Evolutionary conservation across 30 jellyfish, hydroid and myxozoan genomes (phyloP).

Genomic region (Aurelia sp.): DNA sequence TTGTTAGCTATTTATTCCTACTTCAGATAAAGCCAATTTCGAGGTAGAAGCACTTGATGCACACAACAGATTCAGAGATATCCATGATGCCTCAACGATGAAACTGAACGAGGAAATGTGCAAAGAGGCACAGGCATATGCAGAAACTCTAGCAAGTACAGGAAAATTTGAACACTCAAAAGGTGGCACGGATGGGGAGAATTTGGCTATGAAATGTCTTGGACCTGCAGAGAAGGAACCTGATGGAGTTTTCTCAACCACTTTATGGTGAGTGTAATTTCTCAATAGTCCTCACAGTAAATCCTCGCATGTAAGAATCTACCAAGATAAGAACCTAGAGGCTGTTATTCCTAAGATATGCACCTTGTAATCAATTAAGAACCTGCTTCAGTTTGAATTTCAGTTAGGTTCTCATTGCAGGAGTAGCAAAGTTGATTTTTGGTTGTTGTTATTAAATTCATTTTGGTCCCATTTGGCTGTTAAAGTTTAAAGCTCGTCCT

Average conservation of each 20-base stretch:
- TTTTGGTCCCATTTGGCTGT: no score
- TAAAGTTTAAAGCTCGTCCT: no score
- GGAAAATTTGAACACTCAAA: constrained; percentile 57
- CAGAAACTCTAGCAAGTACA: constrained; percentile 49
- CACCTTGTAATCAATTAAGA: no score
- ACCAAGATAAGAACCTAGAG: no score
- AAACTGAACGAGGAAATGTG: constrained; percentile 29
- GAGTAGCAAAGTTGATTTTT: no score
- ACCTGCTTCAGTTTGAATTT: no score
- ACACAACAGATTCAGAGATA: constrained; percentile 64
- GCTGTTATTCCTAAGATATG: no score
- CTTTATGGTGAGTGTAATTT: constrained; percentile 63
- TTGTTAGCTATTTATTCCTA: background rate
- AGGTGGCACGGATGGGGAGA: constrained; percentile 57
- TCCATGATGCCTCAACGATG: constrained; percentile 51
- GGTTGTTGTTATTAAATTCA: no score
- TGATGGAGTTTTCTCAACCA: constrained; percentile 69
- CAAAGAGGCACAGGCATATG: constrained; percentile 61
- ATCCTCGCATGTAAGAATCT: no score
- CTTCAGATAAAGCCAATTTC: constrained; percentile 9
- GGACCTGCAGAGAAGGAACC: constrained; percentile 81
- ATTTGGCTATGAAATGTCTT: constrained; percentile 71
- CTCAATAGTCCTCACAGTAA: no score
- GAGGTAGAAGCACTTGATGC: constrained; percentile 51
- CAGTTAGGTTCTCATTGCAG: no score